Base-by-base conservation (phyloP, 2,888 invertebrate genomes). In the Eilema depressum region DNA sequence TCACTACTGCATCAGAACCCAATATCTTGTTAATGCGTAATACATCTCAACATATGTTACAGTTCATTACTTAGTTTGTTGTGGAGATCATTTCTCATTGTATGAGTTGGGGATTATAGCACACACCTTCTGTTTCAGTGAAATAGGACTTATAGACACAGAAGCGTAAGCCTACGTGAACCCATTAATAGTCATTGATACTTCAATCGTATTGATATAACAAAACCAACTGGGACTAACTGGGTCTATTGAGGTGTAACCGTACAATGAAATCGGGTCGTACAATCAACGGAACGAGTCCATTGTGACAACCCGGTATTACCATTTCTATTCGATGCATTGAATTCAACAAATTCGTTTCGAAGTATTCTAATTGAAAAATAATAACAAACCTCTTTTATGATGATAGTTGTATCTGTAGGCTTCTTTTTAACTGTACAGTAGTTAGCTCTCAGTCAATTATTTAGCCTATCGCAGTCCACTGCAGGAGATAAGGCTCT, bases 231-330 rank as follows among this genome's bases (percentile, higher is more conserved):
- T 56, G 66, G 66, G 26, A 17, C 59, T 66, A 66, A 83, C 82
- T 79, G 76, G 73, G 76, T 71, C 85, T 83, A 90, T 89, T 89
- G 85, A 88, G 75, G 79, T 82, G 79, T 80, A 79, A 80, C 68
- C 75, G 76, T 78, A 89, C 89, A 89, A 90, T 90, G 86, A 86
- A 85, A 86, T 83, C 84, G 85, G 85, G 82, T 82, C 84, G 80
- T 80, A 83, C 87, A 90, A 92, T 92, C 89, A 89, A 86, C 83
- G 76, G 78, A 87, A 89, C 87, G 88, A 86, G 80, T 76, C 89
- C 76, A 90, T 93, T 92, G 92, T 92, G 84, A 83, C 79, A 82
- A 80, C 82, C 82, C 79, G 77, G 84, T 81, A 80, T 75, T 77
- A 76, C 77, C 76, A 81, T 78, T 87, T 87, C 82, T 80, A 83